Conservation (phyloP, 2,113 vertebrate species). For the Poeciliopsis turrubarensis region DNA sequence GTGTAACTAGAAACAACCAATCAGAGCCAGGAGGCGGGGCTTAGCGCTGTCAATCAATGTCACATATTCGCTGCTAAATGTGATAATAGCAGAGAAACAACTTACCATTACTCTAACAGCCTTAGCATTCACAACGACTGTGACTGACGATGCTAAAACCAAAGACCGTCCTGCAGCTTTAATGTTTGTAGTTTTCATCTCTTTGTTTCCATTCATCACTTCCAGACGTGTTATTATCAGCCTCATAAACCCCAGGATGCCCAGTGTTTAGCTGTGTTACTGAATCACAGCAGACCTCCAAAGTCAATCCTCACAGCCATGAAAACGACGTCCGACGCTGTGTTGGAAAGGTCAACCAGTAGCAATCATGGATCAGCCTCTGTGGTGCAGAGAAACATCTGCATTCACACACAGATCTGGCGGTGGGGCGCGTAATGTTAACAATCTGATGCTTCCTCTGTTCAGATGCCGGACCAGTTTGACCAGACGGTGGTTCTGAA, state of each 20-base stretch:
- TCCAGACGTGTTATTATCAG: too few relatives aligned
- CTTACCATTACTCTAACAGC: too few relatives aligned
- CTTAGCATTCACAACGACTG: too few relatives aligned
- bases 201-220: background rate
- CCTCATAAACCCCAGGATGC: background rate
- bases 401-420: background rate
- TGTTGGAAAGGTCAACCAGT: background rate
- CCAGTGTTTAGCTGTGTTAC: background rate
- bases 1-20: too few relatives aligned
- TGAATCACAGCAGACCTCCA: background rate
- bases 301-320: background rate
- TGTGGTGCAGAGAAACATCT: background rate
- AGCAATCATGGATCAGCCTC: background rate
- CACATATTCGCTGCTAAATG: too few relatives aligned
- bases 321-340: background rate
- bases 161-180: too few relatives aligned
- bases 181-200: too few relatives aligned
- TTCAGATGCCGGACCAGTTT: constrained; percentile 92
- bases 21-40: too few relatives aligned
- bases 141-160: too few relatives aligned
- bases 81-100: too few relatives aligned
- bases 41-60: too few relatives aligned
- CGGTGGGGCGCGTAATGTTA: background rate
- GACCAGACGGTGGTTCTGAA: constrained; percentile 95
- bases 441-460: background rate